Conservation (phyloP, 2,888 invertebrate genomes). For the Ophion costatus region DNA sequence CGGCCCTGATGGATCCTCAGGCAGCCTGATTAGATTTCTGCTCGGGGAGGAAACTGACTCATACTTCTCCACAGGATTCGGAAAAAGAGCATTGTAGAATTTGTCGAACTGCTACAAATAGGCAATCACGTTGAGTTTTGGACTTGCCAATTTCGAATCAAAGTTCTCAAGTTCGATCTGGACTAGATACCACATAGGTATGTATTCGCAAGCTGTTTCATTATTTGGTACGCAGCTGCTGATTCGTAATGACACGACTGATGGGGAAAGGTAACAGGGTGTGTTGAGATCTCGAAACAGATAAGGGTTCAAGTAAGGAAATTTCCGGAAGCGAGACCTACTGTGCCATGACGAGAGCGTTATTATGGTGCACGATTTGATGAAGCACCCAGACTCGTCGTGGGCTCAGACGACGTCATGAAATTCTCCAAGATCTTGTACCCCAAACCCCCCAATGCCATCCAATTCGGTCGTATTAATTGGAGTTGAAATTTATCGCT, state of each 20-base stretch:
- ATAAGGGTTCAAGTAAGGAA: background rate
- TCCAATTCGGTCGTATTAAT: conserved; percentile 60
- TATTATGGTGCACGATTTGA: conserved; percentile 51
- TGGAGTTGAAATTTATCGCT: conserved; percentile 64
- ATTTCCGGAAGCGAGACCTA: conserved; percentile 38
- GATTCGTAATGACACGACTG: background rate
- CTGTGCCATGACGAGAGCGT: conserved; percentile 57
- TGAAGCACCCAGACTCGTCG: conserved; percentile 34
- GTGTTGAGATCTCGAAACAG: background rate
- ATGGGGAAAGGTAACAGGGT: background rate
- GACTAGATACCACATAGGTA: too few relatives aligned
- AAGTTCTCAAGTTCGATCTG: too few relatives aligned
- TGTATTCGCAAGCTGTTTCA: background rate
- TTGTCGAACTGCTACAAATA: too few relatives aligned
- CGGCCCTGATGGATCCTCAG: too few relatives aligned
- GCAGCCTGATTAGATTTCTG: too few relatives aligned
- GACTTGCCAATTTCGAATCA: too few relatives aligned
- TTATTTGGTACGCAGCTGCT: background rate
- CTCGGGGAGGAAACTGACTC: too few relatives aligned
- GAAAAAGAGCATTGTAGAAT: too few relatives aligned
- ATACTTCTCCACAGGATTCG: too few relatives aligned
- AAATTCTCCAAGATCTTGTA: conserved; percentile 43
- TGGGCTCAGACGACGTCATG: conserved; percentile 43
- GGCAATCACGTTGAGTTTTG: too few relatives aligned
- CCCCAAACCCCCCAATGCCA: conserved; percentile 16